Conservation (phyloP, 2,888 invertebrate species). For the Ernsta delagoae region DNA sequence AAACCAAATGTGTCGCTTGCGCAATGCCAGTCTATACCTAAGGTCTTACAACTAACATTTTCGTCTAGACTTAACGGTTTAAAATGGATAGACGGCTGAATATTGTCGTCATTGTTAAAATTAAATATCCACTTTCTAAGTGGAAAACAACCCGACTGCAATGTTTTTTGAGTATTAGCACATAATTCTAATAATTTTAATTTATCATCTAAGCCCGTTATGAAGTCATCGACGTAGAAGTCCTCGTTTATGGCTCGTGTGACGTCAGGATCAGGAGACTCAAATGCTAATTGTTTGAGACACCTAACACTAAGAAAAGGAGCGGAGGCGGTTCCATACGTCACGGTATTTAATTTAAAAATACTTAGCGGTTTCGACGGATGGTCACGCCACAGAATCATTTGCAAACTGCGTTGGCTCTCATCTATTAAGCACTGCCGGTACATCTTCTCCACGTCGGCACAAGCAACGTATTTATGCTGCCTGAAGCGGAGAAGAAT, state of each 20-base stretch:
- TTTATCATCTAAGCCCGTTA: slow-evolving; percentile 39
- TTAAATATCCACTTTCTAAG: slow-evolving; percentile 29
- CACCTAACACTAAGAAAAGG: slow-evolving; percentile 47
- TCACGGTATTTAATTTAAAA: slow-evolving; percentile 41
- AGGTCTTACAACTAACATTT: slow-evolving; percentile 28
- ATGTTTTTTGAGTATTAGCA: not conserved
- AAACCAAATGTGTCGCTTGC: slow-evolving; percentile 31
- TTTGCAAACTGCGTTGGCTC: slow-evolving; percentile 29
- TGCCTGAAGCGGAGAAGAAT: slow-evolving; percentile 44
- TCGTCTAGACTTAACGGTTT: slow-evolving; percentile 19
- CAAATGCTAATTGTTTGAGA: slow-evolving; percentile 47
- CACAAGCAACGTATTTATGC: slow-evolving; percentile 42
- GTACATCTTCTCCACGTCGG: slow-evolving; percentile 47
- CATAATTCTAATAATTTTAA: slow-evolving; percentile 6
- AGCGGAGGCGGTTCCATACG: slow-evolving; percentile 44
- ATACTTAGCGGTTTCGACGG: slow-evolving; percentile 36
- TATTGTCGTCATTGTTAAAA: slow-evolving; percentile 11
- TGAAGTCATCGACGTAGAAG: slow-evolving; percentile 46
- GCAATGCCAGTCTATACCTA: slow-evolving; percentile 38
- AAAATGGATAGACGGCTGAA: not conserved
- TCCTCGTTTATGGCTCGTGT: slow-evolving; percentile 43
- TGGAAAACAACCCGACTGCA: slow-evolving; percentile 30
- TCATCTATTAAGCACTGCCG: slow-evolving; percentile 38
- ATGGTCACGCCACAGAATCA: slow-evolving; percentile 41
- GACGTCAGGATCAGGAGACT: slow-evolving; percentile 44